Base-by-base conservation (phyloP, 2,888 invertebrate genomes). In the Microctonus brassicae region DNA sequence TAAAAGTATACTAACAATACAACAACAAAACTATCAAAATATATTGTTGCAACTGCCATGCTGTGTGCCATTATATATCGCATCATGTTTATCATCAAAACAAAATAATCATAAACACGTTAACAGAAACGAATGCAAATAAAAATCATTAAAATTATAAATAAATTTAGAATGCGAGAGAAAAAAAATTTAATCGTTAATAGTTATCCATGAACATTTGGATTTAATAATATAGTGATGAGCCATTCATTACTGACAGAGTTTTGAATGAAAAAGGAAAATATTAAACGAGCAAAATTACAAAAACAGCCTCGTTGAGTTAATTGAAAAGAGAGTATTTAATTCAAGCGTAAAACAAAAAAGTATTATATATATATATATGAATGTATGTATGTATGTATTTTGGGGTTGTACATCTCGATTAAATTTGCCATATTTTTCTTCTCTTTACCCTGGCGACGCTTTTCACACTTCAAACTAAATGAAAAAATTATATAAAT, bases 1-100 rank as follows among this genome's bases (percentile, higher is more conserved):
- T 68, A 69, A 69, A 52, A 36, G 33, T 69, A 65, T 69, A 69
- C 64, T 72, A 70, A 71, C 39, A 36, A 1, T 13, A 62, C 29
- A 29, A 29, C 29, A 60, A 68, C 33, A 57, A 73, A 64, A 76
- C 83, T 82, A 86, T 84, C 76, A 79, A 84, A 85, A 78, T 85
- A 84, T 77, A 84, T 86, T 84, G 84, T 85, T 86, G 84, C 85
- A 86, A 87, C 86, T 86, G 87, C 87, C 86, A 87, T 85, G 86
- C 85, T 85, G 85, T 86, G 86, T 87, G 87, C 86, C 86, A 87
- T 87, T 87, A 86, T 83, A 84, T 80, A 82, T 79, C 65, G 75
- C 78, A 78, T 82, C 83, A 82, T 81, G 78, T 83, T 84, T 80
- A 78, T 83, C 79, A 84, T 79, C 78, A 78, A 78, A 75, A 77